Percentiles rank a stretch among this genome's conserved stretches.
phyloP scores from a whole-genome alignment of 2,888 invertebrate species.

The Pegoplata infirma region DNA sequence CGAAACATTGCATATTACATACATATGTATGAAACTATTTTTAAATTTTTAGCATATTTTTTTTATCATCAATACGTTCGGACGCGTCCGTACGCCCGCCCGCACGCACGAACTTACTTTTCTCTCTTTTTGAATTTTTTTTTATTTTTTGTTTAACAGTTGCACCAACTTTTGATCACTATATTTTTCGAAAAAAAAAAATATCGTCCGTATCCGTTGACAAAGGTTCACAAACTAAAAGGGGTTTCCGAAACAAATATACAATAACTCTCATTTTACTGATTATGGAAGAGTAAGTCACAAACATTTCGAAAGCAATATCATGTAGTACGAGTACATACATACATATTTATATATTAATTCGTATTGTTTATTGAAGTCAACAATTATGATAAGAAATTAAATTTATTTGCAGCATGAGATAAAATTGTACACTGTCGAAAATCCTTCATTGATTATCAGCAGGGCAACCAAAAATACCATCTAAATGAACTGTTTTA shows the following conservation, averaged over 20 bases:
- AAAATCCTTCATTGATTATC: constrained; percentile 14
- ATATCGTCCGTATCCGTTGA: constrained; percentile 51
- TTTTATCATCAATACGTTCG: not conserved
- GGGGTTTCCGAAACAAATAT: constrained; percentile 26
- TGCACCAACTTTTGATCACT: not conserved
- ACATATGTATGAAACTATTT: no score
- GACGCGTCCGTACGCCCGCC: not conserved
- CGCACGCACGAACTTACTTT: constrained; percentile 45
- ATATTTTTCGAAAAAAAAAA: constrained; percentile 24
- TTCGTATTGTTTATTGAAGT: constrained; percentile 51
- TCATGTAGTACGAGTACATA: constrained; percentile 29
- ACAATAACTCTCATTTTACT: constrained; percentile 39
- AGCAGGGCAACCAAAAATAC: no score
- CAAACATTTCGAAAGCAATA: constrained; percentile 35
- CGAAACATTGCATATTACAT: not conserved
- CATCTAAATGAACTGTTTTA: no score
- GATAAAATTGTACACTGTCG: constrained; percentile 58
- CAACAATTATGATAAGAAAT: constrained; percentile 64
- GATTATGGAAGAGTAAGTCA: constrained; percentile 33
- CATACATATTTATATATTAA: no score
- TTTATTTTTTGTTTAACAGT: constrained; percentile 15
- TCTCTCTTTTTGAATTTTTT: not conserved
- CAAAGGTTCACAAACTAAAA: constrained; percentile 50
- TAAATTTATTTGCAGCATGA: constrained; percentile 62
- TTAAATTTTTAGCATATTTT: not conserved